A percentile compares a stretch with the other conserved stretches of the same genome.
These are phyloP conservation scores for Siderastrea siderea DNA, from an alignment of 92 coral and sea anemone species.

Conservation along the genomic window DNA sequence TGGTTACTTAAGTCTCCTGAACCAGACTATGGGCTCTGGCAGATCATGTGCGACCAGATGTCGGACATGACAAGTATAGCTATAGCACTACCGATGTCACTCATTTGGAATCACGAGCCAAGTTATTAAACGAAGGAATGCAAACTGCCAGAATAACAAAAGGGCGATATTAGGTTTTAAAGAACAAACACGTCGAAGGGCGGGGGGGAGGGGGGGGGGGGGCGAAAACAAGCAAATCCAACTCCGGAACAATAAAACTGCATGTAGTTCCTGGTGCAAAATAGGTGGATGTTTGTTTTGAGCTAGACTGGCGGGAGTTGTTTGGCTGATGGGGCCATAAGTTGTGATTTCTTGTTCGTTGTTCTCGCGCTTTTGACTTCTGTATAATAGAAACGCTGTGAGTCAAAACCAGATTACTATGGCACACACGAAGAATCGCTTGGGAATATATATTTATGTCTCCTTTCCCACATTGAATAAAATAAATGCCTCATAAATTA, in stretches of 20 bases:
- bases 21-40: background rate
- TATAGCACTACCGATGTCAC: conserved; percentile 26
- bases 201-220: too few relatives aligned
- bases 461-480: too few relatives aligned
- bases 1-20: conserved; percentile 3
- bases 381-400: background rate
- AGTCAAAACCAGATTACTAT: background rate
- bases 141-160: conserved; percentile 2
- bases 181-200: conserved; percentile 47
- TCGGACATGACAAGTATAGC: conserved; percentile 2
- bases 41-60: conserved; percentile 9
- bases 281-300: conserved; percentile 21
- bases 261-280: conserved; percentile 49
- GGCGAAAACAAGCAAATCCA: conserved; percentile 31
- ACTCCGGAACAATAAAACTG: conserved; percentile 36
- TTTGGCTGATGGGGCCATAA: background rate
- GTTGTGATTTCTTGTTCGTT: conserved; percentile 11
- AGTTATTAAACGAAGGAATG: conserved; percentile 10
- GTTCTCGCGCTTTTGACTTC: conserved; percentile 36
- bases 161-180: conserved; percentile 29
- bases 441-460: background rate
- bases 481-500: too few relatives aligned
- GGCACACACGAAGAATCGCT: conserved; percentile 4
- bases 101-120: conserved; percentile 8
- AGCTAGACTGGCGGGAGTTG: conserved; percentile 21